Evolutionary conservation across 2,113 vertebrate genomes (phyloP), one percentile per base, ranked within the genome.

Genomic region (Cricetomys ansorgei): DNA sequence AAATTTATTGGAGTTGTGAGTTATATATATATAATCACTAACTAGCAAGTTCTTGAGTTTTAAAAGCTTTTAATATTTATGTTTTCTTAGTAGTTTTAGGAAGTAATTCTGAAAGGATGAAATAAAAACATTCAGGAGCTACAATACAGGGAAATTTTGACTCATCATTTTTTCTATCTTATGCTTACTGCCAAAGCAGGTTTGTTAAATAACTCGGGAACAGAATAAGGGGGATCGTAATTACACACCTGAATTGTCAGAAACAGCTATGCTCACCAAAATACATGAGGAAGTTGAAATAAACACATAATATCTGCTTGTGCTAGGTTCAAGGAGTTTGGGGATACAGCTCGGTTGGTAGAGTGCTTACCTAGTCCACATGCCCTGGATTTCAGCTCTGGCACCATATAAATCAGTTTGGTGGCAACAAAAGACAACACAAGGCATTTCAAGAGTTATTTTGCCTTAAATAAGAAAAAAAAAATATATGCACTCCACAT

Each of bases 101-200:
- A 50, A 94, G 88, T 73, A 93, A 87, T 91, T 94, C 53, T 94
- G 27, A 92, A 75, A 69, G 34, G 70, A n/a, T 88, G 34, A 86
- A 94, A 94, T 81, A 50, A 95, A 96, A 94, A 92, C 83, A 45
- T 64, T 91, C 31, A 72, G 80, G 81, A 75, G 40, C 15, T 89
- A 94, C 31, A 96, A 89, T 55, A 92, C n/a, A 96, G 31, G 53
- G 6, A 89, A 67, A 73, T 45, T 45, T 62, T 81, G 64, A 92
- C 11, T 17, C 19, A 37, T 27, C 92, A 72, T 64, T 92, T 62
- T 89, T 10, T 69, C 80, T 57, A 1, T 84, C 21, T 12, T 96
- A 19, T 29, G 91, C 65, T 96, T 93, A 91, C 10, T 57, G n/a
- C 37, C 11, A 89, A 92, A 96, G 92, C 77, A 27, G 21, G 45